Evolutionary conservation across 2,888 invertebrate genomes (phyloP).

Genomic region (Drosophila paracracens): DNA sequence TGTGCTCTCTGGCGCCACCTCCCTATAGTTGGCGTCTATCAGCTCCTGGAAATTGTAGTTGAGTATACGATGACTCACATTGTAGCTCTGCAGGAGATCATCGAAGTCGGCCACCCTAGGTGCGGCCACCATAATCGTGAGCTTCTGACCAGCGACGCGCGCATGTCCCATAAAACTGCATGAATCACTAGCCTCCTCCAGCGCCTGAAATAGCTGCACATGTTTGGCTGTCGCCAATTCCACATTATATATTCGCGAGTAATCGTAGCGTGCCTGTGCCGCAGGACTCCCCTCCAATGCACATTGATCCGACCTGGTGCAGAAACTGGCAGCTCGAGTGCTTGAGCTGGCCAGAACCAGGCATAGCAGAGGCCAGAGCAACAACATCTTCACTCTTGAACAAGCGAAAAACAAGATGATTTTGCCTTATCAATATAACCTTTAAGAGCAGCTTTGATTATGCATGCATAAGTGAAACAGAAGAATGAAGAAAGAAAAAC

Average conservation of each 20-base stretch:
- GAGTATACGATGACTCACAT: slow-evolving; percentile 75
- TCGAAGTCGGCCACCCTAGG: slow-evolving; percentile 82
- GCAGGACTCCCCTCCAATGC: slow-evolving; percentile 17
- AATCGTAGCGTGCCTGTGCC: slow-evolving; percentile 78
- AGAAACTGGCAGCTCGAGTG: slow-evolving; percentile 37
- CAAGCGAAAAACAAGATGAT: slow-evolving; percentile 14
- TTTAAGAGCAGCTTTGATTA: slow-evolving; percentile 20
- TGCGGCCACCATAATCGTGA: slow-evolving; percentile 82
- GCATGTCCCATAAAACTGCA: slow-evolving; percentile 82
- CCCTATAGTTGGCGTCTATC: slow-evolving; percentile 73
- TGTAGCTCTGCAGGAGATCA: slow-evolving; percentile 69
- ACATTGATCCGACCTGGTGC: slow-evolving; percentile 65
- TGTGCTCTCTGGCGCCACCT: slow-evolving; percentile 56
- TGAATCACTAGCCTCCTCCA: slow-evolving; percentile 81
- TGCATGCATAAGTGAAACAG: background rate
- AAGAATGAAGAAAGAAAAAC: background rate
- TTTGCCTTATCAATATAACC: slow-evolving; percentile 16
- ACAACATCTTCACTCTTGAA: slow-evolving; percentile 47
- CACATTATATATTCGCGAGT: slow-evolving; percentile 79
- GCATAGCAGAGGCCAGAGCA: slow-evolving; percentile 14
- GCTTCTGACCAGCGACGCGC: slow-evolving; percentile 72
- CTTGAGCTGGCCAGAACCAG: slow-evolving; percentile 5
- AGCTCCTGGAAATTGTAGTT: slow-evolving; percentile 74
- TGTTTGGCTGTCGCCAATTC: slow-evolving; percentile 48
- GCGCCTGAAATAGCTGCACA: slow-evolving; percentile 58